These are phyloP conservation scores for Calephelis perditalis DNA, from an alignment of 2,888 invertebrate species.

Conservation along the genomic window DNA sequence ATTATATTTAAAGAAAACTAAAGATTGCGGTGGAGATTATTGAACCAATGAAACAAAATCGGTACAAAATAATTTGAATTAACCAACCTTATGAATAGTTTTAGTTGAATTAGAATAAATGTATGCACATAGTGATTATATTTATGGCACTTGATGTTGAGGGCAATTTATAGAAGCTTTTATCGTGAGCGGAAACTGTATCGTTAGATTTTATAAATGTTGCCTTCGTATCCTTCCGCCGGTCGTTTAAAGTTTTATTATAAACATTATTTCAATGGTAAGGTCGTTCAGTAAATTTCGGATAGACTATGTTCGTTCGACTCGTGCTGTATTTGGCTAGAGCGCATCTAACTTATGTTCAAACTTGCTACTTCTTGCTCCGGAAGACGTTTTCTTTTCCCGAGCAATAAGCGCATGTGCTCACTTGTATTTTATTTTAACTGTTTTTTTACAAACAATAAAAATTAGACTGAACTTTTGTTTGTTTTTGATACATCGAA, in stretches of 20 bases:
- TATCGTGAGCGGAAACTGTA: conserved; percentile 1
- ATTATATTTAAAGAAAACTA: conserved; percentile 9
- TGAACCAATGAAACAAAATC: conserved; percentile 44
- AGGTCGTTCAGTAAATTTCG: conserved; percentile 10
- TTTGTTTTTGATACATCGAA: conserved; percentile 31
- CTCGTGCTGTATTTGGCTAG: conserved; percentile 24
- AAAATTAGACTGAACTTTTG: conserved; percentile 64
- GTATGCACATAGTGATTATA: conserved; percentile 55
- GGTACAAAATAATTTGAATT: conserved; percentile 68
- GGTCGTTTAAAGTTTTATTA: not conserved
- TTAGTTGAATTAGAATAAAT: conserved; percentile 51
- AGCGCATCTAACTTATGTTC: conserved; percentile 31
- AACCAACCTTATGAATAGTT: conserved; percentile 50
- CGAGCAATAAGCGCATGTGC: conserved; percentile 72
- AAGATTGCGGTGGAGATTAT: conserved; percentile 19
- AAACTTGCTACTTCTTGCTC: conserved; percentile 65
- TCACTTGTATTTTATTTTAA: conserved; percentile 61
- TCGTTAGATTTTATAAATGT: conserved; percentile 5
- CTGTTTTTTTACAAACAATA: conserved; percentile 73
- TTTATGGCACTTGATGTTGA: conserved; percentile 32
- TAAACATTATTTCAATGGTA: conserved; percentile 6
- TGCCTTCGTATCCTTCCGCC: not conserved
- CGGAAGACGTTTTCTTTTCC: conserved; percentile 75
- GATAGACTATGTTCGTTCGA: conserved; percentile 20
- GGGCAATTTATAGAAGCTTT: conserved; percentile 16